Evolutionary conservation across 2,113 vertebrate genomes (phyloP).

Genomic region (Ciconia maguari): DNA sequence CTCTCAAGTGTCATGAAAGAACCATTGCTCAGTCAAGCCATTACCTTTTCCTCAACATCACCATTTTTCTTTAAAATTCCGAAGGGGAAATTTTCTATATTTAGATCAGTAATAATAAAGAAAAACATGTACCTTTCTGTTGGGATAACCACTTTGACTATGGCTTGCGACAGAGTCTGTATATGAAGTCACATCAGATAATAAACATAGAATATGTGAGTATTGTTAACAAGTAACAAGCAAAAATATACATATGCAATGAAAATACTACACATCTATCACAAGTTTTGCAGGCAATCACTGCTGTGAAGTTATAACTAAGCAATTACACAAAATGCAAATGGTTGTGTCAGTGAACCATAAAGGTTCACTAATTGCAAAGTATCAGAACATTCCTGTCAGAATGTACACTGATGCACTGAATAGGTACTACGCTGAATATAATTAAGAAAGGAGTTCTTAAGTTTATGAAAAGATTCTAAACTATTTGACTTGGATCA

Average conservation of each 20-base stretch:
- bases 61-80: slow-evolving; percentile 82
- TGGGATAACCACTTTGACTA: slow-evolving; percentile 99
- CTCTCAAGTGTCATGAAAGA: slow-evolving; percentile 58
- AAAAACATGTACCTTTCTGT: slow-evolving; percentile 99
- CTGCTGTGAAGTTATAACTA: slow-evolving; percentile 86
- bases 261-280: slow-evolving; percentile 88
- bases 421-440: slow-evolving; percentile 75
- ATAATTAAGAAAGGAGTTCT: slow-evolving; percentile 75
- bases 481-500: slow-evolving; percentile 70
- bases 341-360: slow-evolving; percentile 78
- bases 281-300: slow-evolving; percentile 87
- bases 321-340: slow-evolving; percentile 80
- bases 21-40: slow-evolving; percentile 97
- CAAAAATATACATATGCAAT: slow-evolving; percentile 99
- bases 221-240: slow-evolving; percentile 99
- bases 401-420: slow-evolving; percentile 79
- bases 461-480: slow-evolving; percentile 69
- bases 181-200: slow-evolving; percentile 99
- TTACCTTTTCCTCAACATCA: slow-evolving; percentile 84
- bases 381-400: slow-evolving; percentile 77
- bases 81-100: slow-evolving; percentile 96
- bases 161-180: slow-evolving; percentile 99
- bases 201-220: slow-evolving; percentile 99
- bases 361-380: slow-evolving; percentile 78
- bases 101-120: slow-evolving; percentile 99